Base-by-base conservation (phyloP, 2,113 vertebrate genomes). In the Euleptes europaea region DNA sequence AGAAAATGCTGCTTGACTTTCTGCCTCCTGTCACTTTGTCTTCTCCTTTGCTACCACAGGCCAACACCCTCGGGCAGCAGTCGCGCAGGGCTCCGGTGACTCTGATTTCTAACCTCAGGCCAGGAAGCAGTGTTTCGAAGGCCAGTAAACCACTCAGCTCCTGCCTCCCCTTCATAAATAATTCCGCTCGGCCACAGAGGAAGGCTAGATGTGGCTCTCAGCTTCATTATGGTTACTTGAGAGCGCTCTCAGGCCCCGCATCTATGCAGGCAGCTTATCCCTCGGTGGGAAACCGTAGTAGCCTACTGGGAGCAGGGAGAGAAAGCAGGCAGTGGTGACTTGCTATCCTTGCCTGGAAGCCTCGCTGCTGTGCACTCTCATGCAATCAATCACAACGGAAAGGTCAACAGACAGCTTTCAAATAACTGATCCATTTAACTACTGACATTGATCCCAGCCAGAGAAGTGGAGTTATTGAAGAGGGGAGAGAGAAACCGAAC, bases 351-450 rank as follows among this genome's bases (percentile, higher is more conserved):
- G 91, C 92, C 94, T 92, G 93, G 95, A 95, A 93, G 90, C 92
- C 92, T 92, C 92, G 88, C 94, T 88, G 86, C 51, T 40, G 86
- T 88, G 82, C 86, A 92, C 92, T 92, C 92, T 89, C 87, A 88
- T 84, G 89, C 88, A 94, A 94, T 94, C 95, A 95, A 44, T 95
- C 94, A 92, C 1, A 72, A 93, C 89, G 85, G 90, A 96, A 94
- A 96, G 92, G 95, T 94, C 93, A 95, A 96, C 91, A 92, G 92
- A 92, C 88, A 96, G 94, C 93, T 95, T 96, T 94, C 92, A 95
- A 94, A 93, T 93, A 96, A 95, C 77, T 2, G 88, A 96, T 93
- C 95, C 93, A 95, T 95, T 95, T 96, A 95, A 94, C 93, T 92
- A 92, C 90, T 89, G 93, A 94, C 94, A 94, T 85, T 94, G 94